Evolutionary conservation across 2,797 vertebrate genomes (phyloP).

Genomic region (Sebastes steindachneri): DNA sequence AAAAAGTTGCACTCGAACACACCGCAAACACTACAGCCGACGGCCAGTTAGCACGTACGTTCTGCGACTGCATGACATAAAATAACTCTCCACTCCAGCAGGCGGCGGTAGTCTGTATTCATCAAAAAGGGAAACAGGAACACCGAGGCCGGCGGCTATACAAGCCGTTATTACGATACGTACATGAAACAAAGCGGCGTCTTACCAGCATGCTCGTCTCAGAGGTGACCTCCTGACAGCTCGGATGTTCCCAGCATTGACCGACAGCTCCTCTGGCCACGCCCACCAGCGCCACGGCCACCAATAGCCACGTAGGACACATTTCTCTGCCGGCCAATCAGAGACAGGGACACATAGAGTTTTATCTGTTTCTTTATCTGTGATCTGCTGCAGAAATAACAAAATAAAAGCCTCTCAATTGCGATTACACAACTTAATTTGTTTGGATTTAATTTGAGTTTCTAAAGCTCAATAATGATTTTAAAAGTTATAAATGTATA

Average conservation of each 20-base stretch:
- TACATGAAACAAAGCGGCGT: no score
- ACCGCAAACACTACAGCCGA: no score
- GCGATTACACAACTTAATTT: background rate
- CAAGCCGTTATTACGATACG: no score
- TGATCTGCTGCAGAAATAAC: background rate
- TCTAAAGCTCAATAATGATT: no score
- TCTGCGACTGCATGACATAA: no score
- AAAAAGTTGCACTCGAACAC: no score
- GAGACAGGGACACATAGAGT: background rate
- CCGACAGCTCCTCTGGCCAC: conserved; percentile 70
- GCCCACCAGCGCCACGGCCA: conserved; percentile 78
- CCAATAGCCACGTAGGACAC: conserved; percentile 74
- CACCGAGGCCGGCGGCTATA: no score
- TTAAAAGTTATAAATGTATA: background rate
- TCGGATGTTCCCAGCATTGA: conserved; percentile 86
- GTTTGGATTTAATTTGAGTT: background rate
- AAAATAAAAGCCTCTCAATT: background rate
- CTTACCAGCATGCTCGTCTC: conserved; percentile 84
- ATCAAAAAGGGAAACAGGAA: no score
- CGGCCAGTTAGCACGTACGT: no score
- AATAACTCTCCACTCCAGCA: no score
- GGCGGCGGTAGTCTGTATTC: no score
- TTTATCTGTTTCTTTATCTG: background rate
- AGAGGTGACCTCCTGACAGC: conserved; percentile 83
- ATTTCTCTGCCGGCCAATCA: conserved; percentile 72